Conservation (phyloP, 2,797 vertebrate species). For the Lemur catta region DNA sequence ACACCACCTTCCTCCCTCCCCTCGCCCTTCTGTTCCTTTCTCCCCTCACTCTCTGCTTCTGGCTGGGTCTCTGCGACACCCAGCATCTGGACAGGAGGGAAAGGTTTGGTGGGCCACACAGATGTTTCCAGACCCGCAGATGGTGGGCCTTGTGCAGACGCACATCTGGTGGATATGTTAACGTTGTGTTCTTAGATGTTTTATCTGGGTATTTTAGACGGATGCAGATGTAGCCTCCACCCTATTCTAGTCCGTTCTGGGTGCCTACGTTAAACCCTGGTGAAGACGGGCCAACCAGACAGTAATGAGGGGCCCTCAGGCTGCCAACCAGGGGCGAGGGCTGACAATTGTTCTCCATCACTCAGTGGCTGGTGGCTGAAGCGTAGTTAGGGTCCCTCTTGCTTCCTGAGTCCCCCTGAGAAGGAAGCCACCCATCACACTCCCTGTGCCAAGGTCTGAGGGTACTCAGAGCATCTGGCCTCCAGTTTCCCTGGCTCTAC, state of each 20-base stretch:
- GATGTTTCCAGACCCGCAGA: not conserved
- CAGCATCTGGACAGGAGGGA: constrained; percentile 53
- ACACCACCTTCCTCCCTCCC: constrained; percentile 52
- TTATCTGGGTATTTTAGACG: not conserved
- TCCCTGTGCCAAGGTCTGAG: not conserved
- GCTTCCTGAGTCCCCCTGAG: not conserved
- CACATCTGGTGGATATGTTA: not conserved
- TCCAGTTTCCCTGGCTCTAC: not conserved
- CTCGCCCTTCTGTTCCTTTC: constrained; percentile 66
- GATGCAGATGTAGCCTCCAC: not conserved
- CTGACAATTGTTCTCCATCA: accelerated
- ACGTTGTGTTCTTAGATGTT: not conserved
- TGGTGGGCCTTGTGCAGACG: not conserved
- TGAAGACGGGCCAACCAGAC: not conserved
- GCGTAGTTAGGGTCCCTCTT: not conserved
- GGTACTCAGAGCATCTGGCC: not conserved
- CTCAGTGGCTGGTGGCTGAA: not conserved
- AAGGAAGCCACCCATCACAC: not conserved
- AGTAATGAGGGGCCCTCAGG: not conserved
- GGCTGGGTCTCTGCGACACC: constrained; percentile 25
- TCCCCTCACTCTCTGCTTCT: not conserved
- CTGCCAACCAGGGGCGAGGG: not conserved
- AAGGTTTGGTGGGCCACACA: not conserved
- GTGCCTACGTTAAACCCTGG: not conserved
- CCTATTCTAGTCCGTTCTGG: not conserved